Conservation (phyloP, 1,140 invertebrate species). For the Atta colombica region DNA sequence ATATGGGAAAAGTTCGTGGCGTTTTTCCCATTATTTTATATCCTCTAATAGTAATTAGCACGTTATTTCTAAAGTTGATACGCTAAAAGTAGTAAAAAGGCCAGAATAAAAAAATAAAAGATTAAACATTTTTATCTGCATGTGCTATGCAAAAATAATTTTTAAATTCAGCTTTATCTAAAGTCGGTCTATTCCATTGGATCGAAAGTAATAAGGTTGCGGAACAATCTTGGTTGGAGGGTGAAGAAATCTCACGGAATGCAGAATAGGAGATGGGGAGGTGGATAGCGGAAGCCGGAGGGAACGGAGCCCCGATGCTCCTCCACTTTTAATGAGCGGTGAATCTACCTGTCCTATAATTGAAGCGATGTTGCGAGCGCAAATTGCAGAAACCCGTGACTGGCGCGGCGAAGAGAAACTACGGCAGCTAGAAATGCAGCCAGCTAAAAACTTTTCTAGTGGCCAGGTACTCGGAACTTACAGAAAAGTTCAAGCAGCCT, state of each 20-base stretch:
- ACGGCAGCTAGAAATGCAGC: constrained; percentile 59
- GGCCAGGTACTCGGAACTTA: constrained; percentile 66
- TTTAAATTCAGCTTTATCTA: constrained; percentile 53
- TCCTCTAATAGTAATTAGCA: neutral
- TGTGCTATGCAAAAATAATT: neutral
- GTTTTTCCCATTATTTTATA: neutral
- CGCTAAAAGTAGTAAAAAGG: neutral
- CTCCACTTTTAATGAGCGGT: constrained; percentile 71
- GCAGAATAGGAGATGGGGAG: neutral
- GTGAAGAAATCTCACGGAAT: constrained; percentile 36
- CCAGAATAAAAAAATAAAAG: neutral
- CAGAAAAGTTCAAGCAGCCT: constrained; percentile 65
- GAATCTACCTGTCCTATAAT: constrained; percentile 73
- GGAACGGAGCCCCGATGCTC: constrained; percentile 25
- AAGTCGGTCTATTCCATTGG: constrained; percentile 44
- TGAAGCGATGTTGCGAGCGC: constrained; percentile 73
- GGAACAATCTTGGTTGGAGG: constrained; percentile 60
- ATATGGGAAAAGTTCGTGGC: no score
- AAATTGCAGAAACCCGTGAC: constrained; percentile 66
- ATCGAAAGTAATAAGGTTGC: constrained; percentile 68
- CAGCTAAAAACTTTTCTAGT: constrained; percentile 72
- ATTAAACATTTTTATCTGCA: neutral
- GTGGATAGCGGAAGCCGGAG: constrained; percentile 16
- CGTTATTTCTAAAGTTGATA: neutral
- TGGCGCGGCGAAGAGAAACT: constrained; percentile 30